A percentile compares a stretch with the other conserved stretches of the same genome.
phyloP scores from a whole-genome alignment of 2,113 vertebrate species.

The Chloropsis hardwickii region DNA sequence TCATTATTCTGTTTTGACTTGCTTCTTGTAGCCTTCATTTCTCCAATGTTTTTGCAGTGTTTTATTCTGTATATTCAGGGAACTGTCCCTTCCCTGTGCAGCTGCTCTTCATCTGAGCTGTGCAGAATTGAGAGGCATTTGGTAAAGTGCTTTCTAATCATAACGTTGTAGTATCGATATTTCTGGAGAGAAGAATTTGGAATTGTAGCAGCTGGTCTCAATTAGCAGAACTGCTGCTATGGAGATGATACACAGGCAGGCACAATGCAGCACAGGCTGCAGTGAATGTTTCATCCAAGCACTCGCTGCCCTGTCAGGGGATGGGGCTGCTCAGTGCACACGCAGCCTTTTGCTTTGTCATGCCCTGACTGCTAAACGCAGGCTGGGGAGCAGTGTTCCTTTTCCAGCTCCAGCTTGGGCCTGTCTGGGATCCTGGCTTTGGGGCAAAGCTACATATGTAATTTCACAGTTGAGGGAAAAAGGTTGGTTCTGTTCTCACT shows the following conservation, averaged over 20 bases:
- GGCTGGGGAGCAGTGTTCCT: background rate
- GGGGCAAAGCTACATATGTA: background rate
- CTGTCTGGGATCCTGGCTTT: background rate
- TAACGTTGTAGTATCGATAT: slow-evolving; percentile 58
- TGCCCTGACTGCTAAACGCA: background rate
- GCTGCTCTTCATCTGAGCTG: slow-evolving; percentile 54
- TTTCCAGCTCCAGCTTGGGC: background rate
- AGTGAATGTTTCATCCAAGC: background rate
- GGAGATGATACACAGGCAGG: slow-evolving; percentile 33
- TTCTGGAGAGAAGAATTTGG: slow-evolving; percentile 69
- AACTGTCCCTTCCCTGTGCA: slow-evolving; percentile 48
- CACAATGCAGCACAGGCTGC: background rate
- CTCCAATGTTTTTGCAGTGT: background rate
- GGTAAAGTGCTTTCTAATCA: slow-evolving; percentile 70
- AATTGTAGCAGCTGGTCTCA: slow-evolving; percentile 68
- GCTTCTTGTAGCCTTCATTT: background rate
- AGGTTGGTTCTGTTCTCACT: background rate
- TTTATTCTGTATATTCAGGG: slow-evolving; percentile 22
- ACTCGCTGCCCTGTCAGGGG: background rate
- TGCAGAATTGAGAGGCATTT: slow-evolving; percentile 62
- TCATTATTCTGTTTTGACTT: background rate
- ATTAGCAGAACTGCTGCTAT: slow-evolving; percentile 67
- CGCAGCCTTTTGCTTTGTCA: background rate
- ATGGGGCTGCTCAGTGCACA: background rate
- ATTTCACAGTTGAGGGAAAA: background rate